Percentiles rank a stretch among this genome's conserved stretches.
These are phyloP conservation scores for Augochlorella aurata DNA, from an alignment of 2,888 invertebrate species.

Conservation along the genomic window DNA sequence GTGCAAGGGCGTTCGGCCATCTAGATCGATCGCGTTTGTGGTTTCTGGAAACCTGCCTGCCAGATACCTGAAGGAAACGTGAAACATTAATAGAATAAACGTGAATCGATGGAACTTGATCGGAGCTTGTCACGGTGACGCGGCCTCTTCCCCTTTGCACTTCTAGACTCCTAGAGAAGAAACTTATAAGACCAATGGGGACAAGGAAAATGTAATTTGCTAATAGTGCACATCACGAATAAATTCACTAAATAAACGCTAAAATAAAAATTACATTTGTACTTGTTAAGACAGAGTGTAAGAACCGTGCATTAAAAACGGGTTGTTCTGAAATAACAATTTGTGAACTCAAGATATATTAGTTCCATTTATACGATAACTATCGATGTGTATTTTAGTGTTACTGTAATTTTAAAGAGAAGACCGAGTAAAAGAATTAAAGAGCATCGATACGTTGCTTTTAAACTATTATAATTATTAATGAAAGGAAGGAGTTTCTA, in stretches of 20 bases:
- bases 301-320: too few relatives aligned
- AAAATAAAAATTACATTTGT: too few relatives aligned
- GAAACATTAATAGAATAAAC: conserved; percentile 35
- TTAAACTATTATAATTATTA: too few relatives aligned
- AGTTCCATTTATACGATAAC: background rate
- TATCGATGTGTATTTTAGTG: too few relatives aligned
- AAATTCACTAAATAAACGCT: too few relatives aligned
- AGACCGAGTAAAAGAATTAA: too few relatives aligned
- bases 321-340: background rate
- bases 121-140: conserved; percentile 14
- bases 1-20: conserved; percentile 93
- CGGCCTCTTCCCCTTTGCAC: background rate
- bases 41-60: conserved; percentile 94
- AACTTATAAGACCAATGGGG: background rate
- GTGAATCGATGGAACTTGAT: conserved; percentile 36
- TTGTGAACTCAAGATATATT: background rate
- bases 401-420: too few relatives aligned
- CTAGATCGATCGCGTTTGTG: conserved; percentile 89
- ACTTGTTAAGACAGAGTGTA: too few relatives aligned
- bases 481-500: too few relatives aligned
- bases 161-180: background rate
- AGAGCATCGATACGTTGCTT: too few relatives aligned
- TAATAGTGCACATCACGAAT: background rate
- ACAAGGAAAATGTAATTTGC: background rate
- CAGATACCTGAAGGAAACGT: conserved; percentile 83